A percentile compares a stretch with the other conserved stretches of the same genome.
These are phyloP conservation scores for Tricholauxania praeusta DNA, from an alignment of 2,888 invertebrate genomes.

Conservation along the genomic window DNA sequence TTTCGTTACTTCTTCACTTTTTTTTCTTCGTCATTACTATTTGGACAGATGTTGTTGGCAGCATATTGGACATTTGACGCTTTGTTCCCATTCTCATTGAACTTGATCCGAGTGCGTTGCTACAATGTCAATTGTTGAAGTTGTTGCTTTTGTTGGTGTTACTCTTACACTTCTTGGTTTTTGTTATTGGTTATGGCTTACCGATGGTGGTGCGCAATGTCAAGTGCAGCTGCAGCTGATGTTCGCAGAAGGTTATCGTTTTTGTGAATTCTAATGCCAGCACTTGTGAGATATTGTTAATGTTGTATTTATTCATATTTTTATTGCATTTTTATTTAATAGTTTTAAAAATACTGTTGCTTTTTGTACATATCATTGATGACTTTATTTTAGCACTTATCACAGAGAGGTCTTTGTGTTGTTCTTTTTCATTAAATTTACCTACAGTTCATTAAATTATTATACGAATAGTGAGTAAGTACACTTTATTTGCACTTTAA, in stretches of 20 bases:
- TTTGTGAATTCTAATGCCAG: too few relatives aligned
- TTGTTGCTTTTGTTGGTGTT: background rate
- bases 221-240: slow-evolving; percentile 11
- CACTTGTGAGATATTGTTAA: background rate
- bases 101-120: slow-evolving; percentile 19
- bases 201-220: background rate
- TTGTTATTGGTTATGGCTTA: background rate
- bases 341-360: too few relatives aligned
- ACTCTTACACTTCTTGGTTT: background rate
- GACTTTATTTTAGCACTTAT: too few relatives aligned
- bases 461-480: too few relatives aligned
- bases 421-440: too few relatives aligned
- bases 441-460: too few relatives aligned
- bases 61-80: background rate
- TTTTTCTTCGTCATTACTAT: too few relatives aligned
- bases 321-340: background rate
- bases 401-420: too few relatives aligned
- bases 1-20: too few relatives aligned
- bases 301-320: background rate
- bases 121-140: slow-evolving; percentile 15
- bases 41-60: too few relatives aligned
- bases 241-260: slow-evolving; percentile 1
- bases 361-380: too few relatives aligned
- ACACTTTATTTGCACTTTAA: too few relatives aligned
- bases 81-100: slow-evolving; percentile 13